Conservation (phyloP, 2,888 invertebrate genomes). For the Hypercompe scribonia region DNA sequence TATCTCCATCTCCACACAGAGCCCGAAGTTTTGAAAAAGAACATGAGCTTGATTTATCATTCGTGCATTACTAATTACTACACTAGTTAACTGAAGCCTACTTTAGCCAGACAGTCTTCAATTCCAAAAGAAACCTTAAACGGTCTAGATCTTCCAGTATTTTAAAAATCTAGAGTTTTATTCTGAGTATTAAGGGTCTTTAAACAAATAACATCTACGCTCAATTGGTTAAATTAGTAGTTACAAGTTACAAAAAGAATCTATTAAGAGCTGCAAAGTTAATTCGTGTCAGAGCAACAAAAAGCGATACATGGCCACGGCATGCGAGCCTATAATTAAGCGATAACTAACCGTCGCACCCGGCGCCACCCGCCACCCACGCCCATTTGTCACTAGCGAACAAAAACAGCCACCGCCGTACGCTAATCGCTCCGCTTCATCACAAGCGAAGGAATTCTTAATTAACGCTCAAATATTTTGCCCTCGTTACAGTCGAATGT, state of each 20-base stretch:
- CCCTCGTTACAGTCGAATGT: conserved; percentile 17
- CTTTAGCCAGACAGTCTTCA: neutral
- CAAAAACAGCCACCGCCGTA: conserved; percentile 41
- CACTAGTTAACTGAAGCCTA: neutral
- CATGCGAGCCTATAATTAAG: conserved; percentile 50
- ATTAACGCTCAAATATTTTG: conserved; percentile 46
- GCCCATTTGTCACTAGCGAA: conserved; percentile 49
- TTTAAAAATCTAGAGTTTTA: neutral
- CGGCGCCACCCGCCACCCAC: conserved; percentile 31
- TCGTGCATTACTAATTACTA: too few species aligned
- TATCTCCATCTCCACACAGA: too few species aligned
- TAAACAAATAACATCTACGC: neutral
- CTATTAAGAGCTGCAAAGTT: conserved; percentile 1
- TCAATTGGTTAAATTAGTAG: neutral
- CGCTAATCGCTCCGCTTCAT: conserved; percentile 41
- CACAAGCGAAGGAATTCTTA: conserved; percentile 46
- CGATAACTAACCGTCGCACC: conserved; percentile 41
- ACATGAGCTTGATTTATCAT: neutral
- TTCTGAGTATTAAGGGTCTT: neutral
- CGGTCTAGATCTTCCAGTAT: neutral
- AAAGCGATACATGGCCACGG: conserved; percentile 35
- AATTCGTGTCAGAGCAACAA: conserved; percentile 13
- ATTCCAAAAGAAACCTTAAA: neutral
- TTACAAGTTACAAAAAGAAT: neutral
- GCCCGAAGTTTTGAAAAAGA: neutral